Base-by-base conservation (phyloP, 1,140 invertebrate species). In the Papilio glaucus region DNA sequence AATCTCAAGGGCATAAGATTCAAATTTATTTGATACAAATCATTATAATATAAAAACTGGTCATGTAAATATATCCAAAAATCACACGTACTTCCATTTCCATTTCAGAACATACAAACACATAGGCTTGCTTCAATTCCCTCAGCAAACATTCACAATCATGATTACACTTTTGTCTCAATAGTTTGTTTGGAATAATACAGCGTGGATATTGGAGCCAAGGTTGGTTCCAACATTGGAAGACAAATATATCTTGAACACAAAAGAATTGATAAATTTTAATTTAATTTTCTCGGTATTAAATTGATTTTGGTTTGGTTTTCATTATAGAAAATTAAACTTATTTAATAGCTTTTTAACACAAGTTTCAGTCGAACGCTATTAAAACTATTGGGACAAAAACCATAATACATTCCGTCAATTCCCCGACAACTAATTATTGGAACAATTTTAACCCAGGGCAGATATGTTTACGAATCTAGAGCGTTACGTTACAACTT, bases 51-150 rank as follows among this genome's bases (percentile, higher is more conserved):
- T 18, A 67, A 45, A 68, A 68, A 68, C 21, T 68, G 63, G 63
- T 45, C 10, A 68, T 72, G 79, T 83, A 81, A 80, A 82, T 83
- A 75, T 78, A 77, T 82, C 79, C 73, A 80, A 82, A 83, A 81
- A 42, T 45, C 38, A 29, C 12, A 68, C 39, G 21, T 8, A n/a
- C 60, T 67, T 41, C 18, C 10, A n/a, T n/a, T n/a, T 45, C 13
- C 0, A 39, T 42, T 67, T 42, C 18, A 21, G 41, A 65, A 41
- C 29, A 61, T 24, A 18, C 37, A 42, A 39, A 24, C 41, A n/a
- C 2, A 41, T 18, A 65, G 0, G 9, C 21, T 65, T 38, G 24
- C 12, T 67, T 67, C 63, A 68, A 68, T 68, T 45, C 39, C 38
- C 39, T 29, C 5, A 33, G n/a, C 15, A 37, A 62, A 18, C 61